Conservation (phyloP, 2,113 vertebrate genomes). For the Callithrix jacchus region DNA sequence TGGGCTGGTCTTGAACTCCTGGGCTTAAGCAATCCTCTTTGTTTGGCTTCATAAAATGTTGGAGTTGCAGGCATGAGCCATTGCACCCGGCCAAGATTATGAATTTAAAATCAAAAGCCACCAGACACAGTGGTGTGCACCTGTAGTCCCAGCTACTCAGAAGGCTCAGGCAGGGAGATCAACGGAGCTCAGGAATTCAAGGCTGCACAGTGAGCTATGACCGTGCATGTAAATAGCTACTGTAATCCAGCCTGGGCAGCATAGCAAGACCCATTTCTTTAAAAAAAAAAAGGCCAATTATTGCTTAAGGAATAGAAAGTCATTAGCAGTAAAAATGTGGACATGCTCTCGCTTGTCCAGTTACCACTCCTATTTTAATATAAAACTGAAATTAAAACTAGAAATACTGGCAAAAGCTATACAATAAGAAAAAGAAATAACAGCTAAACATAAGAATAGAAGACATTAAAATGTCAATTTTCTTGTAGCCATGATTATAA, state of each 20-base stretch:
- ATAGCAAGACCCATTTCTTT: background rate
- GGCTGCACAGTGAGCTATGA: background rate
- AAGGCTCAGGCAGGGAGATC: background rate
- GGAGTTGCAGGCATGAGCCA: too few relatives aligned
- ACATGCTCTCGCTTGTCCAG: rapidly evolving
- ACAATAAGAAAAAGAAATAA: background rate
- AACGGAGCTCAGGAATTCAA: background rate
- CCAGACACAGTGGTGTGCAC: background rate
- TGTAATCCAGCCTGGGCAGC: background rate
- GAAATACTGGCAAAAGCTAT: background rate
- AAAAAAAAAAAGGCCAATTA: background rate
- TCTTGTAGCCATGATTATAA: background rate
- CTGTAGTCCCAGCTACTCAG: background rate
- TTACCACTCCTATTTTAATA: background rate
- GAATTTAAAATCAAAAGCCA: too few relatives aligned
- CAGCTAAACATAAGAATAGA: background rate
- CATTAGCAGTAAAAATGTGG: background rate
- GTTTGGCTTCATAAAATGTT: too few relatives aligned
- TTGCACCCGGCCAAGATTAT: too few relatives aligned
- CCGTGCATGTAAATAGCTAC: background rate
- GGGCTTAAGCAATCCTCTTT: too few relatives aligned
- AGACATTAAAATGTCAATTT: background rate
- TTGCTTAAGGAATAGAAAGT: background rate
- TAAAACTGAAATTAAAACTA: background rate
- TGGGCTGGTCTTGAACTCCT: too few relatives aligned